A percentile compares a stretch with the other conserved stretches of the same genome.
phyloP scores from a whole-genome alignment of 2,797 vertebrate genomes.

The Enteromius thamalakanensis region DNA sequence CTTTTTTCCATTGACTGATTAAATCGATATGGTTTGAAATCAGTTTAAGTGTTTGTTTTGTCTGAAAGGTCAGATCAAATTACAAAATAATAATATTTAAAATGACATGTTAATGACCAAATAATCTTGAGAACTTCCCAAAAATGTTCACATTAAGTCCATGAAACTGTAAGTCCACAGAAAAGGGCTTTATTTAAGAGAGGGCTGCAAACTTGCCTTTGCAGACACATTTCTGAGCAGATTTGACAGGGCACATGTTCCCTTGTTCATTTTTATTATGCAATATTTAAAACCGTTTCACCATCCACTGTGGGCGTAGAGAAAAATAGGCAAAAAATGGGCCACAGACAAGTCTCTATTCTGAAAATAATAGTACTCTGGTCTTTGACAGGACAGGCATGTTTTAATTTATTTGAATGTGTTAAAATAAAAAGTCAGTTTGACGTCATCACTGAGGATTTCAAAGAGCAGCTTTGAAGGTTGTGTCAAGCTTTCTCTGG shows the following conservation, averaged over 20 bases:
- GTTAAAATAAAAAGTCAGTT: too few relatives aligned
- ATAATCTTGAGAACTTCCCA: not conserved
- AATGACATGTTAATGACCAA: not conserved
- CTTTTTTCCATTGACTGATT: too few relatives aligned
- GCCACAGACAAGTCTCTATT: not conserved
- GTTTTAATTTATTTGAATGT: not conserved
- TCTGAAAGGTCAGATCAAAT: not conserved
- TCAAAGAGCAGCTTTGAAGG: slow-evolving; percentile 36
- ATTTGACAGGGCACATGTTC: not conserved
- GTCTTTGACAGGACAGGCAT: slow-evolving; percentile 1
- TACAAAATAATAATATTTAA: not conserved
- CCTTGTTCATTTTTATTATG: slow-evolving; percentile 25
- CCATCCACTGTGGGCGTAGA: not conserved
- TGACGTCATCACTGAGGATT: slow-evolving; percentile 26
- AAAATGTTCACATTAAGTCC: not conserved
- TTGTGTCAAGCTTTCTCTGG: slow-evolving; percentile 33
- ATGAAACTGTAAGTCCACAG: not conserved
- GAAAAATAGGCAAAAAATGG: not conserved
- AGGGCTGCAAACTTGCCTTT: not conserved
- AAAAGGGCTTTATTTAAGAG: not conserved
- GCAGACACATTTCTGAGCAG: not conserved
- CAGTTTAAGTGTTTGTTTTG: not conserved
- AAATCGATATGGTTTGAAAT: too few relatives aligned
- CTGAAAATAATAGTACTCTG: slow-evolving; percentile 21
- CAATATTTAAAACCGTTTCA: slow-evolving; percentile 11